phyloP scores from a whole-genome alignment of 1,140 invertebrate genomes.

The Apis mellifera region DNA sequence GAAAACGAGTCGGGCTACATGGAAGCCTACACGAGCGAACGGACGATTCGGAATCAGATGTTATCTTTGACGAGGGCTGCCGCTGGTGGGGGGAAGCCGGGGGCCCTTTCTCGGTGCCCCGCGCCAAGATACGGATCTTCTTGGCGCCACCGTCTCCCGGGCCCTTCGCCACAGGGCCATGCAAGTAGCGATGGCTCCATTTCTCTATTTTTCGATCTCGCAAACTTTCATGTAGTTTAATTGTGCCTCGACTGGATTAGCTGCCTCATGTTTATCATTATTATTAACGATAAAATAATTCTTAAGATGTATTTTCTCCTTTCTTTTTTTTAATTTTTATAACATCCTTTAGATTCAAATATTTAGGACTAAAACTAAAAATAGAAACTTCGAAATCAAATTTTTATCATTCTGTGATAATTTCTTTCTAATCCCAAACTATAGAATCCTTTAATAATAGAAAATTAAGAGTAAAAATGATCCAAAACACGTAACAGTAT shows the following conservation, averaged over 20 bases:
- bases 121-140: constrained; percentile 75
- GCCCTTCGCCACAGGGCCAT: constrained; percentile 41
- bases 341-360: not conserved
- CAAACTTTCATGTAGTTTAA: constrained; percentile 33
- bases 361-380: too few relatives aligned
- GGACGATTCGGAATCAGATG: constrained; percentile 79
- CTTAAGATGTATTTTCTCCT: not conserved
- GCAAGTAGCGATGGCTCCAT: constrained; percentile 48
- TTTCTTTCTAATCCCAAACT: too few relatives aligned
- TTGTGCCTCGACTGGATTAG: not conserved
- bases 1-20: constrained; percentile 68
- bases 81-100: constrained; percentile 46
- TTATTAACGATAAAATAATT: constrained; percentile 44
- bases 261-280: not conserved
- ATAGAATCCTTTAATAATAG: too few relatives aligned
- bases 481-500: too few relatives aligned
- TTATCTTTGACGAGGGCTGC: constrained; percentile 77
- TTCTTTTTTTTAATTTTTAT: not conserved
- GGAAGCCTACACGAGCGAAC: constrained; percentile 69
- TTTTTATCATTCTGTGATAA: too few relatives aligned
- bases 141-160: constrained; percentile 75
- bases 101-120: constrained; percentile 67
- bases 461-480: too few relatives aligned
- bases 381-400: too few relatives aligned
- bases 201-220: constrained; percentile 38